Base-by-base conservation (phyloP, 2,888 invertebrate genomes). In the Troides aeacus region DNA sequence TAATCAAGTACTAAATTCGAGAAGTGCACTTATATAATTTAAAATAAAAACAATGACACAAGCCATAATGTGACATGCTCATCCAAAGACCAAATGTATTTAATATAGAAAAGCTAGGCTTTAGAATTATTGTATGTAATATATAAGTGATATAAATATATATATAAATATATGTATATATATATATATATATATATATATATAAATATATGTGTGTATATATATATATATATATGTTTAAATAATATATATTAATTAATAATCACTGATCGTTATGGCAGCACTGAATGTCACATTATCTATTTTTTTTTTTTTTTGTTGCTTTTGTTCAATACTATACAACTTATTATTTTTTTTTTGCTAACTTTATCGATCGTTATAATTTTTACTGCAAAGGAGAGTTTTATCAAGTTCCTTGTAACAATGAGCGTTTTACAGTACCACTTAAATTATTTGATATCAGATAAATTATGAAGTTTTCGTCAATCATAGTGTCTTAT, bases 81-180 rank as follows among this genome's bases (percentile, higher is more conserved):
- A 91, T 89, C 91, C 90, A 91, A 92, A 92, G 92, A 92, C 92
- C 92, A 92, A 91, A 89, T 89, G 87, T 89, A 85, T 86, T 86
- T 90, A 91, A 88, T 83, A 81, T 90, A 90, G 83, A 82, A 76
- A 87, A 80, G 86, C 87, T 92, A 92, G 89, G 81, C 79, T 84
- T 81, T 91, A 90, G 88, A 82, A 84, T 72, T 73, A 84, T 84
- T 84, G 79, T 86, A 75, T 76, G 76, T 85, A 84, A 82, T 76
- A 81, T 79, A 75, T 85, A 86, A 84, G 85, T 83, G 80, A 83
- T 79, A 83, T 86, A 21, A 21, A 84, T 82, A 80, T 78, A 82
- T 78, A 81, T 30, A 84, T 84, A 81, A 83, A 82, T 78, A 3
- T 83, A 81, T 59, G 79, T 81, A 79, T 86, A 83, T 82, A 81